Conservation (phyloP, 2,888 invertebrate genomes). For the Callinectes sapidus region DNA sequence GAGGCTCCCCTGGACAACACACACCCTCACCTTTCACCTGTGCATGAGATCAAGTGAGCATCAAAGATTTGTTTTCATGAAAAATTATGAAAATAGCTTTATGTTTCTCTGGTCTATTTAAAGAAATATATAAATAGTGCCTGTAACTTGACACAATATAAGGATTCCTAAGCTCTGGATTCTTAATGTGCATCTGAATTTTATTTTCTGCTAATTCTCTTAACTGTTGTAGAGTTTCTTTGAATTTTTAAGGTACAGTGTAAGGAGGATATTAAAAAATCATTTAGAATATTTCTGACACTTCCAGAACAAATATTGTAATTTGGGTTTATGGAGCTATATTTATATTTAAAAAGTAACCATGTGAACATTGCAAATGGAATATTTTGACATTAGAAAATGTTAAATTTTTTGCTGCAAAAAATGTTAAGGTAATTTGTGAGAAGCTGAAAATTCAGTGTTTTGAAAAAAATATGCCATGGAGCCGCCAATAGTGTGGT, state of each 20-base stretch:
- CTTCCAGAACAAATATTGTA: not conserved
- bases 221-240: not conserved
- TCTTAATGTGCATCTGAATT: not conserved
- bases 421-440: not conserved
- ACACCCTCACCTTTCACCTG: constrained; percentile 63
- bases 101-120: not conserved
- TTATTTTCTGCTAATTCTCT: not conserved
- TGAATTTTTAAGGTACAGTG: not conserved
- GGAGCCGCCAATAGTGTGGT: no score
- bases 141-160: not conserved
- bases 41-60: constrained; percentile 69
- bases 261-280: not conserved
- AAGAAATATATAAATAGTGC: not conserved
- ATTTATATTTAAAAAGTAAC: not conserved
- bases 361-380: not conserved
- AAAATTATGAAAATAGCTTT: not conserved
- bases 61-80: not conserved
- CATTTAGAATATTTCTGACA: not conserved
- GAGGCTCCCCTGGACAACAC: constrained; percentile 49
- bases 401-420: not conserved
- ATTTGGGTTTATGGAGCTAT: not conserved
- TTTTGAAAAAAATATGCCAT: not conserved
- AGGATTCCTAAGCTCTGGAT: not conserved
- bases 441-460: not conserved
- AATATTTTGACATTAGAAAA: not conserved